Conservation (phyloP, 2,888 invertebrate species). For the Napeogenes sylphis region DNA sequence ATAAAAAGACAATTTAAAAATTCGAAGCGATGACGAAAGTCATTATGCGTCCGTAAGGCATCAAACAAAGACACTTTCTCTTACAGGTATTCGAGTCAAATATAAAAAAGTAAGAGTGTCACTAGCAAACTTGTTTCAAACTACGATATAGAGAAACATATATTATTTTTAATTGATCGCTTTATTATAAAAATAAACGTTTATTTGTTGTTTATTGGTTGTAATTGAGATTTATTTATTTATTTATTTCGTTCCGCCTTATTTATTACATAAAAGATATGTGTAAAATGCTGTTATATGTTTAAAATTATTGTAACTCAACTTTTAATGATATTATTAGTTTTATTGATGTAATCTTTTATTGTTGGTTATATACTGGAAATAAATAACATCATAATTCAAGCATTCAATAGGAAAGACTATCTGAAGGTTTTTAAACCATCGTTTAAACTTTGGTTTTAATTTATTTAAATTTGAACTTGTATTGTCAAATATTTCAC, state of each 20-base stretch:
- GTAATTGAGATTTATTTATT: not conserved
- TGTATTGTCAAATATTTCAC: too few relatives aligned
- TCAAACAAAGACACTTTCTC: slow-evolving; percentile 46
- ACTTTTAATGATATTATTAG: not conserved
- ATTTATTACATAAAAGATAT: not conserved
- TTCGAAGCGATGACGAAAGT: slow-evolving; percentile 29
- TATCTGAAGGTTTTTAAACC: too few relatives aligned
- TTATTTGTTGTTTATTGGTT: not conserved
- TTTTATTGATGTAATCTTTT: too few relatives aligned
- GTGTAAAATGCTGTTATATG: not conserved
- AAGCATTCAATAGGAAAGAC: too few relatives aligned
- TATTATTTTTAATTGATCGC: slow-evolving; percentile 1
- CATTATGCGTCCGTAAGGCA: slow-evolving; percentile 29
- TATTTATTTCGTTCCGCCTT: not conserved
- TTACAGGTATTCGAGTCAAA: slow-evolving; percentile 32
- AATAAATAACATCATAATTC: too few relatives aligned
- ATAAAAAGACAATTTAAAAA: slow-evolving; percentile 18
- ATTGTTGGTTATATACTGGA: too few relatives aligned
- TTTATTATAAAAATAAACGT: not conserved
- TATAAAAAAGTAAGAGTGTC: slow-evolving; percentile 59
- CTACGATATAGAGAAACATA: slow-evolving; percentile 24
- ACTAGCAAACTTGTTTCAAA: slow-evolving; percentile 46
- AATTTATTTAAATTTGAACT: too few relatives aligned
- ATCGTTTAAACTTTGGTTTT: too few relatives aligned
- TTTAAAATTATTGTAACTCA: not conserved